Evolutionary conservation across 1,140 invertebrate species (phyloP).

Genomic region (Sminthurides bifidus): DNA sequence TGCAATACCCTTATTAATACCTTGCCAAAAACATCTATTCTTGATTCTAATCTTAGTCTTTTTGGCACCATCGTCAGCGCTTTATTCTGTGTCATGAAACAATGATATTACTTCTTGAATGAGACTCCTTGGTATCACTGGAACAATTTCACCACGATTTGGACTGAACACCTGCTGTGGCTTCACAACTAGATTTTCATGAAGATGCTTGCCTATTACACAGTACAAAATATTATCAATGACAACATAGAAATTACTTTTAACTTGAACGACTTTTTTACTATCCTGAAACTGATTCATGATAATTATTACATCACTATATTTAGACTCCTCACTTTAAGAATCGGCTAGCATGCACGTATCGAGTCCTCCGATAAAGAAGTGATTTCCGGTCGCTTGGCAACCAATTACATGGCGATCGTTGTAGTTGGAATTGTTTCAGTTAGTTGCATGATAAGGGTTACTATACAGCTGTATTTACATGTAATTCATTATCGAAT

Average conservation of each 20-base stretch:
- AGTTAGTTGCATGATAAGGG: too few species aligned
- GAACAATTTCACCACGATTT: neutral
- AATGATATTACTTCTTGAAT: neutral
- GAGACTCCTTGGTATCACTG: neutral
- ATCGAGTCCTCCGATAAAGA: too few species aligned
- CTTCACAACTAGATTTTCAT: too few species aligned
- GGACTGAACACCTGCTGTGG: neutral
- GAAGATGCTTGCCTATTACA: too few species aligned
- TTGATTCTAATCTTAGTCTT: conserved; percentile 12
- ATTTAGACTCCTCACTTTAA: neutral
- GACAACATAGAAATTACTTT: neutral
- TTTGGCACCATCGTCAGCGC: conserved; percentile 2
- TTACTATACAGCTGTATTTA: too few species aligned
- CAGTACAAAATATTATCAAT: neutral
- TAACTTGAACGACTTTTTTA: neutral
- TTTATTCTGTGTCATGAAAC: conserved; percentile 14
- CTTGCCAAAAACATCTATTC: conserved; percentile 10
- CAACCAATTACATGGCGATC: too few species aligned
- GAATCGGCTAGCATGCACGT: too few species aligned
- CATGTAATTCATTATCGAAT: too few species aligned
- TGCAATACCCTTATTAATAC: conserved; percentile 12
- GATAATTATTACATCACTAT: neutral
- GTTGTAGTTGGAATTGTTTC: too few species aligned
- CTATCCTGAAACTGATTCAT: neutral
- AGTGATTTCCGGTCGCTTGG: too few species aligned